A percentile compares a stretch with the other conserved stretches of the same genome.
These are phyloP conservation scores for Corythucha ciliata DNA, from an alignment of 2,888 invertebrate genomes.

Conservation along the genomic window DNA sequence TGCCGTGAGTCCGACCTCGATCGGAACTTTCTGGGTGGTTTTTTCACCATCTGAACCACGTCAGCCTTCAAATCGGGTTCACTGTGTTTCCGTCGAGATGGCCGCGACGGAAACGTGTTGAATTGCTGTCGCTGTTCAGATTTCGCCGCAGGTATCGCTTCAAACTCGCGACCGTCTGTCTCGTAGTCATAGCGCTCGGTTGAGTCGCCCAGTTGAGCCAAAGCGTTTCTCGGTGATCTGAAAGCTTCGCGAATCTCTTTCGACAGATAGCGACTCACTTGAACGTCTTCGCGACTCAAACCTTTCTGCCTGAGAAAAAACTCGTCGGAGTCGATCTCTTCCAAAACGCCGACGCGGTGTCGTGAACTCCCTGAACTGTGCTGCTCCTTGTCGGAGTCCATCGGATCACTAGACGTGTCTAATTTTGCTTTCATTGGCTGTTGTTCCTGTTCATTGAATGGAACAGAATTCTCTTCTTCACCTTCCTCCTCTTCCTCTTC, in stretches of 20 bases:
- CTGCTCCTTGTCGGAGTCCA: conserved; percentile 30
- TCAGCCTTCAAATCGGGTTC: conserved; percentile 26
- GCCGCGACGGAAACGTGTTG: conserved; percentile 27
- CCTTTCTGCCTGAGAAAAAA: conserved; percentile 75
- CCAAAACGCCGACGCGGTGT: conserved; percentile 52
- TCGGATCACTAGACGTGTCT: conserved; percentile 21
- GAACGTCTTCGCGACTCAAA: conserved; percentile 72
- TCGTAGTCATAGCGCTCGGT: conserved; percentile 39
- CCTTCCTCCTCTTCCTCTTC: conserved; percentile 23
- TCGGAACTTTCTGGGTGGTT: conserved; percentile 27
- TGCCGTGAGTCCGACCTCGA: conserved; percentile 20
- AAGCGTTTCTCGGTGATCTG: conserved; percentile 51
- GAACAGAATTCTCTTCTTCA: conserved; percentile 18
- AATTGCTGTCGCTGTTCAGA: conserved; percentile 2
- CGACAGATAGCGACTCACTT: conserved; percentile 65
- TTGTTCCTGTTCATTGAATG: conserved; percentile 13
- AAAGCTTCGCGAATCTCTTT: conserved; percentile 73
- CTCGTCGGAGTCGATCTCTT: conserved; percentile 79
- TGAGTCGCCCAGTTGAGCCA: conserved; percentile 53
- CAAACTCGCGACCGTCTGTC: conserved; percentile 28
- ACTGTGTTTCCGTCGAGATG: conserved; percentile 26
- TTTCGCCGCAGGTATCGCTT: neutral
- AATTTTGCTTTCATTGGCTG: conserved; percentile 18
- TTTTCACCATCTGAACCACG: conserved; percentile 23
- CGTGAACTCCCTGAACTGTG: conserved; percentile 33